Evolutionary conservation across 2,113 vertebrate species (phyloP).

Genomic region (Leucoraja erinaceus): DNA sequence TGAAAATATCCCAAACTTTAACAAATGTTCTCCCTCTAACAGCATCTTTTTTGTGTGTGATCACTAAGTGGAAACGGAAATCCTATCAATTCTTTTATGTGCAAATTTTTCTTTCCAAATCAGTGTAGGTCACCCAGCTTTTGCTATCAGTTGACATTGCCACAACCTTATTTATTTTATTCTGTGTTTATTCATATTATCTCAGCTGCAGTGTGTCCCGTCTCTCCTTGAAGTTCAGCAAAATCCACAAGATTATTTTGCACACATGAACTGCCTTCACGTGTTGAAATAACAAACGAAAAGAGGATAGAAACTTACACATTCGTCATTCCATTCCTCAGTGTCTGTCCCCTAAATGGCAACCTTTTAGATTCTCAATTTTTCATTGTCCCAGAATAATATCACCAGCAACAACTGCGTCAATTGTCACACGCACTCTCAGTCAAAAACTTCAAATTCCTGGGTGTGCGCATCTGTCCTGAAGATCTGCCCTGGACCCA

Average conservation of each 20-base stretch:
- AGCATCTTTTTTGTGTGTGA: not conserved
- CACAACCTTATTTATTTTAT: not conserved
- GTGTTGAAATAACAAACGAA: not conserved
- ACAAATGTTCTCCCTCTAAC: not conserved
- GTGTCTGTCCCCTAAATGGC: not conserved
- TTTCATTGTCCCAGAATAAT: not conserved
- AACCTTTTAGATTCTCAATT: not conserved
- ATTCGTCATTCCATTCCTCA: not conserved
- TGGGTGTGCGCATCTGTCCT: too few species aligned
- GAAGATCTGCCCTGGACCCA: too few species aligned
- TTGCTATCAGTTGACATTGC: not conserved
- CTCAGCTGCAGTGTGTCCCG: slow-evolving; percentile 6
- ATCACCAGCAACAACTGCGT: too few species aligned
- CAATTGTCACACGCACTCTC: too few species aligned
- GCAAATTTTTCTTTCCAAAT: not conserved
- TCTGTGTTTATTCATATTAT: not conserved
- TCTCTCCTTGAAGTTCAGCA: not conserved
- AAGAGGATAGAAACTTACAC: slow-evolving; percentile 24
- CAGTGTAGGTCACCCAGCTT: not conserved
- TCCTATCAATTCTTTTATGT: not conserved
- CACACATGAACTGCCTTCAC: not conserved
- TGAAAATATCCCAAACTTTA: not conserved
- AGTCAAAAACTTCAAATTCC: too few species aligned
- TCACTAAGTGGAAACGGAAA: too few species aligned
- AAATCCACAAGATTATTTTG: not conserved